A percentile compares a stretch with the other conserved stretches of the same genome.
These are phyloP conservation scores for Melanchra persicariae DNA, from an alignment of 2,888 invertebrate species.

Conservation along the genomic window DNA sequence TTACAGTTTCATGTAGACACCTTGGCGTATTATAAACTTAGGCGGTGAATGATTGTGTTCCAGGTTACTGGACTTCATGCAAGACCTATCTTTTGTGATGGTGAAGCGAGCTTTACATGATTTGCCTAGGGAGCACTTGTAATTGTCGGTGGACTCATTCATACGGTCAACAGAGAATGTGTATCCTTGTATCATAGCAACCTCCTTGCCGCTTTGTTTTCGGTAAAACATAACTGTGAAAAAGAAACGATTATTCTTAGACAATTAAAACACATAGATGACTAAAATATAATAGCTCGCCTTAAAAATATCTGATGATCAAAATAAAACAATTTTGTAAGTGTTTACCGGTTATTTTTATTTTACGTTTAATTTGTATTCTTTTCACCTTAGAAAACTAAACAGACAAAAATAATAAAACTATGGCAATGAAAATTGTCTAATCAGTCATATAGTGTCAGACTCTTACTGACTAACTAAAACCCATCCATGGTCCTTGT, in stretches of 20 bases:
- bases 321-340: not conserved
- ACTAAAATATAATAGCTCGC: not conserved
- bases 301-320: not conserved
- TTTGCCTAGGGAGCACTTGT: slow-evolving; percentile 15
- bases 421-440: no score
- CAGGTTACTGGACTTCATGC: slow-evolving; percentile 19
- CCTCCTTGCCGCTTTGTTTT: slow-evolving; percentile 64
- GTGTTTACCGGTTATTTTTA: not conserved
- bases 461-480: no score
- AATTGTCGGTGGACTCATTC: slow-evolving; percentile 24
- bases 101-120: slow-evolving; percentile 41
- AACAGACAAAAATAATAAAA: not conserved
- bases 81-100: slow-evolving; percentile 12
- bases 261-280: not conserved
- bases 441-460: no score
- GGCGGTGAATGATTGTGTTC: slow-evolving; percentile 31
- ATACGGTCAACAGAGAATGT: slow-evolving; percentile 64
- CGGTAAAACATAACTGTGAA: slow-evolving; percentile 49
- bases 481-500: no score
- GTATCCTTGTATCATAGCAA: slow-evolving; percentile 71
- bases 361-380: not conserved
- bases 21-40: slow-evolving; percentile 19
- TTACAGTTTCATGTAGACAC: slow-evolving; percentile 22
- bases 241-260: not conserved
- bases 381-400: not conserved